Evolutionary conservation across 2,888 invertebrate species (phyloP).

Genomic region (Meliscaeva auricollis): DNA sequence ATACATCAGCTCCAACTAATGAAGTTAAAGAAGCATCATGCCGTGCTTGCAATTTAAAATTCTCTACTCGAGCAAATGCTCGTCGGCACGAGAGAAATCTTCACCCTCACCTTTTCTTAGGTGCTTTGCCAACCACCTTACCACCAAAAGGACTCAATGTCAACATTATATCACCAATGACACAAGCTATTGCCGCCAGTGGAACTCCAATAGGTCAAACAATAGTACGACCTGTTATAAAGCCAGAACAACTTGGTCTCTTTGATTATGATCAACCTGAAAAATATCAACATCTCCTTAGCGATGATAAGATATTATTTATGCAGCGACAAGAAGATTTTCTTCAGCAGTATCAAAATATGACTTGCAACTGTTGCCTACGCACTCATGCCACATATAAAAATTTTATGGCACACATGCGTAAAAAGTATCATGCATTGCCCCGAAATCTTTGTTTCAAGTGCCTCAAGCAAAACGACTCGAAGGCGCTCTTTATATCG

Average conservation of each 20-base stretch:
- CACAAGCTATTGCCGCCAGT: slow-evolving; percentile 35
- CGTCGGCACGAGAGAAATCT: slow-evolving; percentile 84
- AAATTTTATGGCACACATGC: slow-evolving; percentile 84
- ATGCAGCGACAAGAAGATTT: slow-evolving; percentile 83
- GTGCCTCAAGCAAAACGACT: slow-evolving; percentile 83
- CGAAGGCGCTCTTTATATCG: slow-evolving; percentile 84
- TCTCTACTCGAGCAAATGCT: slow-evolving; percentile 84
- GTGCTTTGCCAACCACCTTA: slow-evolving; percentile 77
- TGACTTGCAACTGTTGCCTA: slow-evolving; percentile 84
- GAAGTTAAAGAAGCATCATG: slow-evolving; percentile 83
- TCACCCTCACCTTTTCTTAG: slow-evolving; percentile 82
- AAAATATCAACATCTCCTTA: slow-evolving; percentile 82
- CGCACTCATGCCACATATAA: slow-evolving; percentile 83
- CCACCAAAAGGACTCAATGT: slow-evolving; percentile 80
- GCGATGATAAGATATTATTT: slow-evolving; percentile 82
- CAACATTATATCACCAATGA: slow-evolving; percentile 75
- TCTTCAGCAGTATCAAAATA: slow-evolving; percentile 83
- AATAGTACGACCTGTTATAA: slow-evolving; percentile 35
- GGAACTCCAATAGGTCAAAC: slow-evolving; percentile 18
- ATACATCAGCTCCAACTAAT: slow-evolving; percentile 78
- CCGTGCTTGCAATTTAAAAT: slow-evolving; percentile 83
- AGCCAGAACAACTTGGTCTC: slow-evolving; percentile 78
- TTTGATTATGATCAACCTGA: slow-evolving; percentile 83
- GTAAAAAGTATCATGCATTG: slow-evolving; percentile 83
- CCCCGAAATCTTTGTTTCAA: slow-evolving; percentile 84